Base-by-base conservation (phyloP, 2,888 invertebrate genomes). In the Apamea sordens region DNA sequence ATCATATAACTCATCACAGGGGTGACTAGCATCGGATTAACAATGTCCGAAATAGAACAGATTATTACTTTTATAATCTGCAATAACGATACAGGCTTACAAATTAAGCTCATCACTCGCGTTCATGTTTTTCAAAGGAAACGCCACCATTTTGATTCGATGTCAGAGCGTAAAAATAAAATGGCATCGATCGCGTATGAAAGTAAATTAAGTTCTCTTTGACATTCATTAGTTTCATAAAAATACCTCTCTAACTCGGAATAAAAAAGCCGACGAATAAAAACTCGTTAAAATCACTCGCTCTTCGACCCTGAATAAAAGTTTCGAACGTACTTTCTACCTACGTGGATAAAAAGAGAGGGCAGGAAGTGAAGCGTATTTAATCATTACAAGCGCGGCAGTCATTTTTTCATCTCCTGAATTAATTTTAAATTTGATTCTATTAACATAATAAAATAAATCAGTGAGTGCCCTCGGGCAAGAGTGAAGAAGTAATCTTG, bases 231-330 rank as follows among this genome's bases (percentile, higher is more conserved):
- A 95, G 94, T 95, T 95, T 93, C 92, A 92, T 93, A 93, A 94
- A 94, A 94, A 92, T 92, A 91, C 89, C 90, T 90, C 89, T 88
- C 89, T 90, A 89, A 90, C 91, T 91, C 82, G 81, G 87, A 91
- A 92, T 92, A 92, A 93, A 94, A 85, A 94, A 93, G 88, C 90
- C 89, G 81, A 91, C 91, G 91, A 93, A 95, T 94, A 94, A 95
- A 95, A 93, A 92, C 95, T 96, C 94, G 94, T 96, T 96, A 96
- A 95, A 96, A 95, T 95, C 94, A 94, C 93, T 94, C 93, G 93
- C 89, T 93, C 86, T 92, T 94, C 93, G 93, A 93, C 90, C 92
- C 92, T 89, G 92, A 93, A 95, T 93, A 94, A 94, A 95, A 94
- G 92, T 94, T 95, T 92, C 86, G 87, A 93, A 92, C 90, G 90